These are phyloP conservation scores for Acanthopagrus latus DNA, from an alignment of 2,797 vertebrate genomes.

Conservation along the genomic window DNA sequence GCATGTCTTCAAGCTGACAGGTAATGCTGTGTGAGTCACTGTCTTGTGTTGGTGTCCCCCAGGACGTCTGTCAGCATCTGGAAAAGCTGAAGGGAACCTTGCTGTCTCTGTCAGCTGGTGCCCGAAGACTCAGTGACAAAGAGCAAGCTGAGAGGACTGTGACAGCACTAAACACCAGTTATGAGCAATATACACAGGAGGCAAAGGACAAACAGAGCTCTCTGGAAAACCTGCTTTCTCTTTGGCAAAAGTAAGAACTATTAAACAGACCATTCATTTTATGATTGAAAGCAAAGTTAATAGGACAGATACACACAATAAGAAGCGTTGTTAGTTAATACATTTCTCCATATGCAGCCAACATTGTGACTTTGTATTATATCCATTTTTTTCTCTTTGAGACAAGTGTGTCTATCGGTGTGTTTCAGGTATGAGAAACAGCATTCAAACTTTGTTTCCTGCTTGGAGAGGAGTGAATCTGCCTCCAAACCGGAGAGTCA, in stretches of 20 bases:
- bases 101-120: constrained; percentile 83
- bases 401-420: constrained; percentile 21
- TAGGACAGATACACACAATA: neutral
- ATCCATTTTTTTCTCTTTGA: neutral
- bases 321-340: neutral
- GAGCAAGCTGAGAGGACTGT: constrained; percentile 84
- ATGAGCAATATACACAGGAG: constrained; percentile 78
- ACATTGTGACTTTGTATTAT: neutral
- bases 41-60: constrained; percentile 26
- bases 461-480: constrained; percentile 91
- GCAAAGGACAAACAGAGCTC: constrained; percentile 88
- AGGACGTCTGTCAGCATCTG: constrained; percentile 92
- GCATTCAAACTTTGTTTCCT: constrained; percentile 86
- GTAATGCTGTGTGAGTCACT: constrained; percentile 10
- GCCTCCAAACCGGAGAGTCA: constrained; percentile 79
- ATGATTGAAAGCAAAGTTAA: neutral
- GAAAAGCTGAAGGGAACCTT: constrained; percentile 87
- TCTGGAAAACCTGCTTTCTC: constrained; percentile 88
- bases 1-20: neutral
- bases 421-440: constrained; percentile 93
- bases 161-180: constrained; percentile 81
- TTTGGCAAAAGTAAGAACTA: constrained; percentile 91
- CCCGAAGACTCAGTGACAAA: constrained; percentile 87
- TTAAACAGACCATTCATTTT: neutral
- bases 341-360: neutral